phyloP scores from a whole-genome alignment of 1,140 invertebrate species.

The Trichonephila clavipes region DNA sequence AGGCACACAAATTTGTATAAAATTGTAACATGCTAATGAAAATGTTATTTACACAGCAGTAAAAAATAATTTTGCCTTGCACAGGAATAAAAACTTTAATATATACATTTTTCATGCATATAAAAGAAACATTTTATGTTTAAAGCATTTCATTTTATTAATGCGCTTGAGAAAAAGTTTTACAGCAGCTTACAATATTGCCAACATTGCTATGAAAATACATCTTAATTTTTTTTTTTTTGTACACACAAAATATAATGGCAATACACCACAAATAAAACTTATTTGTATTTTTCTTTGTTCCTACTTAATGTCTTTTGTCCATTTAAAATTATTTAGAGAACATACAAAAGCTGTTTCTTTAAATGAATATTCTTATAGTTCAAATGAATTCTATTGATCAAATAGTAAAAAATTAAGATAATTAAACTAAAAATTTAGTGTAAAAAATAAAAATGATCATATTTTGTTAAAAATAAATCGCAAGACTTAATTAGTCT shows the following conservation, averaged over 20 bases:
- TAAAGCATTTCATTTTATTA: neutral
- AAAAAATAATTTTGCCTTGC: slow-evolving; percentile 53
- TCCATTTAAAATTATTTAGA: neutral
- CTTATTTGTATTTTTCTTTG: neutral
- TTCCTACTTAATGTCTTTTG: neutral
- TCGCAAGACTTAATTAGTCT: no score
- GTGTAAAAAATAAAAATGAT: no score
- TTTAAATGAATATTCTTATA: no score
- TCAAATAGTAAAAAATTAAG: no score
- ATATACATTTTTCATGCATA: slow-evolving; percentile 5
- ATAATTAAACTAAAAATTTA: no score
- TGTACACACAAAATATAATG: neutral
- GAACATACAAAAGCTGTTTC: no score
- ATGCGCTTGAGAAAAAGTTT: neutral
- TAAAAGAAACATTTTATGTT: slow-evolving; percentile 5
- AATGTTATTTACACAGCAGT: slow-evolving; percentile 63
- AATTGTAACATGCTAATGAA: slow-evolving; percentile 36
- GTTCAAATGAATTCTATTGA: no score
- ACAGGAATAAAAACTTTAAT: slow-evolving; percentile 28
- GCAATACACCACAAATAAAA: neutral
- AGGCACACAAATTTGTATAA: slow-evolving; percentile 38
- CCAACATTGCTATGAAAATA: neutral
- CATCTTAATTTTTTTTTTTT: neutral
- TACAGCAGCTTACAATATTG: neutral
- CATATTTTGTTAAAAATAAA: no score